Percentiles rank a stretch among this genome's conserved stretches.
Conservation (phyloP, 1,140 invertebrate genomes). For the Andricus grossulariae region DNA sequence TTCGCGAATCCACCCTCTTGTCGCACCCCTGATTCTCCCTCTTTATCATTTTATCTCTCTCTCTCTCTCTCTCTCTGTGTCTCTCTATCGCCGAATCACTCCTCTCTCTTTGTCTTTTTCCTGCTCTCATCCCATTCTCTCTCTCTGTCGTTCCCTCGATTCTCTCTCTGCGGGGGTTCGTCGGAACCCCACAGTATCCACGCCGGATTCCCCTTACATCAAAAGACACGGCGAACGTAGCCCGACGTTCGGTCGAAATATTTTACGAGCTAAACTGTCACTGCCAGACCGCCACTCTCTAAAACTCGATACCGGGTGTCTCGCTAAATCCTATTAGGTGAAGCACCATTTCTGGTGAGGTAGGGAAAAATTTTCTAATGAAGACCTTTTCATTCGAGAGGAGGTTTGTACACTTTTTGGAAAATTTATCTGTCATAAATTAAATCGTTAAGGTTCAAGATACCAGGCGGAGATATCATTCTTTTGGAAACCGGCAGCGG, state of each 20-base stretch:
- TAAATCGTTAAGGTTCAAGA: no score
- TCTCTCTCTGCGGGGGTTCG: constrained; percentile 53
- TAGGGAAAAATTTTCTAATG: no score
- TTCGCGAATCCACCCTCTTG: background rate
- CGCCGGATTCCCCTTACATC: constrained; percentile 59
- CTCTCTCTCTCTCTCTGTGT: constrained; percentile 31
- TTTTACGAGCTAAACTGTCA: constrained; percentile 64
- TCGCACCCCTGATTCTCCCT: background rate
- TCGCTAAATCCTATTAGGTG: background rate
- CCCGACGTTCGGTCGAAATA: constrained; percentile 65
- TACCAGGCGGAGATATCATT: no score
- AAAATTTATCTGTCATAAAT: no score
- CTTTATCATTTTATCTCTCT: constrained; percentile 7
- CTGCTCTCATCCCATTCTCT: constrained; percentile 23
- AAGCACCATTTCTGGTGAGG: background rate
- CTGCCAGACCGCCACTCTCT: background rate
- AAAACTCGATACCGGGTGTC: constrained; percentile 23
- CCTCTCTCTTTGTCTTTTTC: constrained; percentile 22
- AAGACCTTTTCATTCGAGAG: no score
- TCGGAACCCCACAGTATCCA: constrained; percentile 59
- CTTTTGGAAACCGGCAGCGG: no score
- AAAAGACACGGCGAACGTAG: constrained; percentile 66
- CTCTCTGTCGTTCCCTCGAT: constrained; percentile 3
- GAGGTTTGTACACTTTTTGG: no score
- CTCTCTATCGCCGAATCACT: constrained; percentile 19